Evolutionary conservation across 2,888 invertebrate species (phyloP).

Genomic region (Drosophila dives): DNA sequence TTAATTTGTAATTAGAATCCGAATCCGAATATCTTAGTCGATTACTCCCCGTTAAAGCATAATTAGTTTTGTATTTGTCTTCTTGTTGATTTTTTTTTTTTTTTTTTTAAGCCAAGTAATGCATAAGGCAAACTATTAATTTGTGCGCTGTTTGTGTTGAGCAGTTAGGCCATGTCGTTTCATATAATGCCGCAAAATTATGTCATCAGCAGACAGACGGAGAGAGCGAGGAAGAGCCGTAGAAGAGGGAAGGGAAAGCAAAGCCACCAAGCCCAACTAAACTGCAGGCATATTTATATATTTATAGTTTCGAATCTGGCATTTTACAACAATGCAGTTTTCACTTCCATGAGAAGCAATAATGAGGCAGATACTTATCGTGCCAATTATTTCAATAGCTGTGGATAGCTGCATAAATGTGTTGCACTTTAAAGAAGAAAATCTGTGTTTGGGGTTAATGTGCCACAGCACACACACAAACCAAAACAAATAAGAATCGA

Average conservation of each 20-base stretch:
- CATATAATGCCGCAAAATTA: slow-evolving; percentile 48
- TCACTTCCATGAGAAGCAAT: slow-evolving; percentile 12
- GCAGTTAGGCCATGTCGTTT: slow-evolving; percentile 20
- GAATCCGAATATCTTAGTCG: slow-evolving; percentile 1
- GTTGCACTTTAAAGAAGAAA: slow-evolving; percentile 12
- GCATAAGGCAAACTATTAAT: slow-evolving; percentile 61
- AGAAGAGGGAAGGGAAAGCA: background rate
- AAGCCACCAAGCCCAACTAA: slow-evolving; percentile 26
- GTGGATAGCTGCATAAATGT: slow-evolving; percentile 9
- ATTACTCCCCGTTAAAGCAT: background rate
- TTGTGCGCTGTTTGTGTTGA: slow-evolving; percentile 36
- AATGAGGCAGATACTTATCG: slow-evolving; percentile 1
- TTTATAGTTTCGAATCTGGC: slow-evolving; percentile 13
- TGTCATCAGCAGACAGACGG: slow-evolving; percentile 53
- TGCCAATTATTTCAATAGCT: slow-evolving; percentile 4
- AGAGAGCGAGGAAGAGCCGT: background rate
- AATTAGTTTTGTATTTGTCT: slow-evolving; percentile 19
- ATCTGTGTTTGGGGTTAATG: slow-evolving; percentile 27
- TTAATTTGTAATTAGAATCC: background rate
- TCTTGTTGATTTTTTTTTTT: slow-evolving; percentile 10
- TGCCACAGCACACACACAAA: background rate
- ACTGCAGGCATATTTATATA: slow-evolving; percentile 8
- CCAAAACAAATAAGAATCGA: slow-evolving; percentile 4
- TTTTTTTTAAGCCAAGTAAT: slow-evolving; percentile 40
- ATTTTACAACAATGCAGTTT: slow-evolving; percentile 19